A percentile compares a stretch with the other conserved stretches of the same genome.
phyloP scores from a whole-genome alignment of 2,888 invertebrate genomes.

The Scrobipalpa atriplicella region DNA sequence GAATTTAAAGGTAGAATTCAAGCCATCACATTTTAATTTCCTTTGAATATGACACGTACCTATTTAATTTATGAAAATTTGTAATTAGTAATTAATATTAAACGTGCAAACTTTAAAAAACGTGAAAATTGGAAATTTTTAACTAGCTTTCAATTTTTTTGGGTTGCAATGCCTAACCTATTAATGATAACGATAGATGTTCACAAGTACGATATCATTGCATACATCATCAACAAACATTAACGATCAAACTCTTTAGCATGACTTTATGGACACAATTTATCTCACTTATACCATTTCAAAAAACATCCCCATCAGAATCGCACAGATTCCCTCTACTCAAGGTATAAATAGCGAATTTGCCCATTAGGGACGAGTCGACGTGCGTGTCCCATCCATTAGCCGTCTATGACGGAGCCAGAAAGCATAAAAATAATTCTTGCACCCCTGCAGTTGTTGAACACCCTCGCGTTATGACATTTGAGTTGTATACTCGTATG shows the following conservation, averaged over 20 bases:
- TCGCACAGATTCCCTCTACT: conserved; percentile 12
- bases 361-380: conserved; percentile 25
- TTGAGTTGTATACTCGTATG: conserved; percentile 33
- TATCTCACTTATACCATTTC: conserved; percentile 10
- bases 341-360: conserved; percentile 22
- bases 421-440: conserved; percentile 47
- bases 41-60: no score
- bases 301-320: conserved; percentile 18
- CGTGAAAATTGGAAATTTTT: no score
- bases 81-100: no score
- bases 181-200: not conserved
- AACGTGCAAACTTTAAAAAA: no score
- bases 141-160: not conserved
- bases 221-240: not conserved
- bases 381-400: conserved; percentile 34
- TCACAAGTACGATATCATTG: not conserved
- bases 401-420: conserved; percentile 39
- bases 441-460: conserved; percentile 37
- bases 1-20: no score
- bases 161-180: no score
- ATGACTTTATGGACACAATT: conserved; percentile 15
- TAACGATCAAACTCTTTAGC: conserved; percentile 19
- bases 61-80: no score
- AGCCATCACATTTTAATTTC: no score
- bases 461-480: conserved; percentile 47